Percentiles rank a stretch among this genome's conserved stretches.
Evolutionary conservation across 2,113 vertebrate species (phyloP).

Genomic region (Proterorhinus semilunaris): DNA sequence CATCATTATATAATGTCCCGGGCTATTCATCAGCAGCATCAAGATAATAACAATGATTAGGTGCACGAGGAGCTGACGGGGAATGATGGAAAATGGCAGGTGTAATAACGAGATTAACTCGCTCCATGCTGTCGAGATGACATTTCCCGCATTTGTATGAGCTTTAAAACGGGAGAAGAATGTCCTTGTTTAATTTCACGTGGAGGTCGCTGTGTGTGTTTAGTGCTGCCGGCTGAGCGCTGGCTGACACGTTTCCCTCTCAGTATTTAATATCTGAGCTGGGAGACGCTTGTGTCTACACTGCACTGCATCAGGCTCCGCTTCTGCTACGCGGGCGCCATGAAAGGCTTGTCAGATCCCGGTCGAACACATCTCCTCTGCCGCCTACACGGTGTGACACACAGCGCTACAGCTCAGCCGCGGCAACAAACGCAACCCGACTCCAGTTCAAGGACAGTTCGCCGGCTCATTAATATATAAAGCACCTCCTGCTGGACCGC

Average conservation of each 20-base stretch:
- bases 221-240: slow-evolving; percentile 17
- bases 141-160: slow-evolving; percentile 17
- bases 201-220: slow-evolving; percentile 35
- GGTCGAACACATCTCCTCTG: slow-evolving; percentile 52
- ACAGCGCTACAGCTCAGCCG: slow-evolving; percentile 39
- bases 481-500: slow-evolving; percentile 50
- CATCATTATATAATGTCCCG: slow-evolving; percentile 2
- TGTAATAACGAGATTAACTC: slow-evolving; percentile 52
- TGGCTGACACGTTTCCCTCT: slow-evolving; percentile 31
- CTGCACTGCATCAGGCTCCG: slow-evolving; percentile 47
- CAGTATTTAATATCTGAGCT: slow-evolving; percentile 27
- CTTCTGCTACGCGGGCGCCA: slow-evolving; percentile 50
- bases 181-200: slow-evolving; percentile 19
- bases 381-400: slow-evolving; percentile 64
- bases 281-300: slow-evolving; percentile 20
- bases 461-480: slow-evolving; percentile 61
- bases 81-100: slow-evolving; percentile 50
- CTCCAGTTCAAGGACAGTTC: slow-evolving; percentile 70
- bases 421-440: slow-evolving; percentile 35
- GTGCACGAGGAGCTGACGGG: slow-evolving; percentile 34
- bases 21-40: slow-evolving; percentile 26
- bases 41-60: slow-evolving; percentile 20
- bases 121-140: slow-evolving; percentile 23
- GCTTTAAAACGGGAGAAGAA: slow-evolving; percentile 15
- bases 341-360: slow-evolving; percentile 66